Base-by-base conservation (phyloP, 2,888 invertebrate species). In the Pomacea canaliculata region DNA sequence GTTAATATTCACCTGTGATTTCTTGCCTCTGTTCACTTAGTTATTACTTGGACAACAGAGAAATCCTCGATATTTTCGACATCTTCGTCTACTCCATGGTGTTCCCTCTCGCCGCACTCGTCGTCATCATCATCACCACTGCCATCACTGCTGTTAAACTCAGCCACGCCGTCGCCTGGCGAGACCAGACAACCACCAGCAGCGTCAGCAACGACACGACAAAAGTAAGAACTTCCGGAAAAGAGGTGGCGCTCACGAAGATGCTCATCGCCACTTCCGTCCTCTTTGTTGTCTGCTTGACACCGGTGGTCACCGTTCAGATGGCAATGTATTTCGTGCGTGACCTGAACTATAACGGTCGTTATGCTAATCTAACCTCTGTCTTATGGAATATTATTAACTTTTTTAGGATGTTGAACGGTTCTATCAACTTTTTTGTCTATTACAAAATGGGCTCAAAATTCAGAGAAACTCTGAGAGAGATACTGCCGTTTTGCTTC, bases 191-290 rank as follows among this genome's bases (percentile, higher is more conserved):
- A 7, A 23, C 66, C n/a, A 56, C 70, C 37, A 37, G 37, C 16
- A 16, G 4, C n/a, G 63, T 67, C 9, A 59, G 56, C 48, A 12
- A 46, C 49, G 23, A 59, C 10, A 60, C 67, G 13, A n/a, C 60
- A 8, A 51, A 66, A 27, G 51, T 4, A 56, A 56, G 16, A 16
- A 56, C 7, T 56, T 56, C 51, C 51, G 16, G 51, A 2, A 56
- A 16, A 56, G 67, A 73, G 27, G 51, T 73, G 9, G 60, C 59
- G 10, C 59, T 73, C 59, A 73, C 73, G 13, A 73, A 37, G 27
- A 73, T 73, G 73, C 60, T 73, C 13, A 73, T 73, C 46, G 66
- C 56, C 46, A 19, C 67, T 13, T 73, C 73, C 68, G 19, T 73
- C 5, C 73, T 67, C 46, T 73, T 68, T 56, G 18, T 73, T 48